phyloP scores from a whole-genome alignment of 92 coral and sea anemone species.

The Epizoanthus fatuus region DNA sequence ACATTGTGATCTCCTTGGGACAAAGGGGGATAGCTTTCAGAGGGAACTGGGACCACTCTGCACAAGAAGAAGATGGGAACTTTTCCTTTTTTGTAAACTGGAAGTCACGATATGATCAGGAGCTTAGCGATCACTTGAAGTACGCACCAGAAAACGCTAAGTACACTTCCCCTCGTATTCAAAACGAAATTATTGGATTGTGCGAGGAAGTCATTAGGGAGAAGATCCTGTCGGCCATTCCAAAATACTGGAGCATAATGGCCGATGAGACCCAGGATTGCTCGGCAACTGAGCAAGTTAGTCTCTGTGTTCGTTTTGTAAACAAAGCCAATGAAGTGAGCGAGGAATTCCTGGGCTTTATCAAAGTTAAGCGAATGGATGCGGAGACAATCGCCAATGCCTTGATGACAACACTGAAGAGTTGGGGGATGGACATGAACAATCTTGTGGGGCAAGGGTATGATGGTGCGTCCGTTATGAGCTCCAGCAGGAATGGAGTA shows the following conservation, averaged over 20 bases:
- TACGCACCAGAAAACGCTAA: slow-evolving; percentile 52
- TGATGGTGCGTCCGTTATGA: not conserved
- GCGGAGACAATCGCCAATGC: slow-evolving; percentile 24
- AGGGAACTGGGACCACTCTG: slow-evolving; percentile 50
- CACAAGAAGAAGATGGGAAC: slow-evolving; percentile 45
- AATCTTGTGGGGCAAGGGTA: slow-evolving; percentile 62
- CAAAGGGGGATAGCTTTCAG: slow-evolving; percentile 55
- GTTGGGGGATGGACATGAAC: slow-evolving; percentile 44
- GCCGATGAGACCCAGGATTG: slow-evolving; percentile 61
- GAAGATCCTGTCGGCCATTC: slow-evolving; percentile 42
- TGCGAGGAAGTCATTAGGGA: slow-evolving; percentile 54
- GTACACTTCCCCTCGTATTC: slow-evolving; percentile 53
- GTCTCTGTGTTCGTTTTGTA: no score
- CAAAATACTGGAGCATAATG: slow-evolving; percentile 48
- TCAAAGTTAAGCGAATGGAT: slow-evolving; percentile 31
- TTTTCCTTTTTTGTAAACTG: slow-evolving; percentile 48
- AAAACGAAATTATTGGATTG: slow-evolving; percentile 45
- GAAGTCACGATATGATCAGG: slow-evolving; percentile 58
- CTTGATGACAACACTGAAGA: slow-evolving; percentile 34
- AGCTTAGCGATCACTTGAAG: slow-evolving; percentile 52
- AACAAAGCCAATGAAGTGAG: not conserved
- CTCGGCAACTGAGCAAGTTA: slow-evolving; percentile 51
- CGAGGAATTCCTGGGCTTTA: slow-evolving; percentile 4
- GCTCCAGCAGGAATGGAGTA: no score
- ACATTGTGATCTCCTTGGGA: slow-evolving; percentile 49